Evolutionary conservation across 2,888 invertebrate species (phyloP).

Genomic region (Cataglyphis cursor): DNA sequence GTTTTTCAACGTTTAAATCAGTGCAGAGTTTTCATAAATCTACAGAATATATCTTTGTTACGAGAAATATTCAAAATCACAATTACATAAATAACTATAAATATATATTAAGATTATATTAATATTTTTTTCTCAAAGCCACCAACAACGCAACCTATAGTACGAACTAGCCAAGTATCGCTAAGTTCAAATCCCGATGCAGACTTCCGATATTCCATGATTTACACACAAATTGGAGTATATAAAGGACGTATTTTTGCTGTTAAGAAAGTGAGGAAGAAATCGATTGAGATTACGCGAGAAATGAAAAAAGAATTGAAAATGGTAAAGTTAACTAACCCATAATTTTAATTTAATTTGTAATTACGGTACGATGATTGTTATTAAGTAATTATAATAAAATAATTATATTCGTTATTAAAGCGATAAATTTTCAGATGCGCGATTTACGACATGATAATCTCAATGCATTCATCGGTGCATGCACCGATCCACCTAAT

Average conservation of each 20-base stretch:
- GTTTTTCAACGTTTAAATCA: neutral
- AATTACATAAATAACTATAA: neutral
- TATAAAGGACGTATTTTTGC: constrained; percentile 96
- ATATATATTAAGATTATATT: neutral
- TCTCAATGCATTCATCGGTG: constrained; percentile 96
- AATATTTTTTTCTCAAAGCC: constrained; percentile 55
- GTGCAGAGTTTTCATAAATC: neutral
- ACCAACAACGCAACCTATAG: constrained; percentile 83
- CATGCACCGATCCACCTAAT: constrained; percentile 96
- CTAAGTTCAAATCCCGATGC: constrained; percentile 97
- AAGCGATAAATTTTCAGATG: constrained; percentile 89
- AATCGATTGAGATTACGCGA: constrained; percentile 95
- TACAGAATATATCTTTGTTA: neutral
- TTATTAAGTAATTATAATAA: neutral
- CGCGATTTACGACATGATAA: constrained; percentile 96
- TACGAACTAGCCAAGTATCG: constrained; percentile 95
- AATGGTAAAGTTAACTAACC: constrained; percentile 88
- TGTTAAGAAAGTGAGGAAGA: constrained; percentile 94
- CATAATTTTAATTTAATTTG: constrained; percentile 36
- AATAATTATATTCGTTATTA: neutral
- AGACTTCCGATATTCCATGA: constrained; percentile 95
- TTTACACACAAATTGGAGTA: constrained; percentile 96
- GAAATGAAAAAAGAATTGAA: constrained; percentile 97
- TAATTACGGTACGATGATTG: neutral
- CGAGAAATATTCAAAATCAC: neutral